Percentiles rank a stretch among this genome's conserved stretches.
These are phyloP conservation scores for Eumaeus atala DNA, from an alignment of 1,140 invertebrate species.

Conservation along the genomic window DNA sequence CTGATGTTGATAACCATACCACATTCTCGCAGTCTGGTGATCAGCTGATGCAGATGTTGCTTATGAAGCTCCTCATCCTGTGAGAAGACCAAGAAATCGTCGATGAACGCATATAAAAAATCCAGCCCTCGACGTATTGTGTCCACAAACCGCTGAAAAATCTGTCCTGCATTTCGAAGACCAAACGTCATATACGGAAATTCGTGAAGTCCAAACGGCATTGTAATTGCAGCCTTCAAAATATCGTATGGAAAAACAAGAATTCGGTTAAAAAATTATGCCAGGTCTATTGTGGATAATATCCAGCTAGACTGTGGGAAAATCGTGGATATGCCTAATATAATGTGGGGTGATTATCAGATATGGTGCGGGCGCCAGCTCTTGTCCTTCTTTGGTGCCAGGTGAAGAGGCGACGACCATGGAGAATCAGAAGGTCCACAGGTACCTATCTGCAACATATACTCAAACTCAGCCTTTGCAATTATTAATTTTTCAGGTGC, in stretches of 20 bases:
- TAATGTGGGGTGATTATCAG: conserved; percentile 60
- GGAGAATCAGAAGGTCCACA: conserved; percentile 45
- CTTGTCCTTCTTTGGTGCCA: conserved; percentile 39
- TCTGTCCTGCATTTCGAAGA: conserved; percentile 49
- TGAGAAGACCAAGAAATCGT: conserved; percentile 74
- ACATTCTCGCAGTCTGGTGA: conserved; percentile 24
- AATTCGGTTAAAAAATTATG: conserved; percentile 68
- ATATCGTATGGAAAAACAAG: conserved; percentile 40
- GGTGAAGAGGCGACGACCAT: conserved; percentile 64
- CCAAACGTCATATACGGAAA: conserved; percentile 53
- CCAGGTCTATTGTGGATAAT: conserved; percentile 69
- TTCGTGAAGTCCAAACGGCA: conserved; percentile 44
- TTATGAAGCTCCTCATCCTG: conserved; percentile 13
- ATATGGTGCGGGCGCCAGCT: conserved; percentile 43
- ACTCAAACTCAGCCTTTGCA: conserved; percentile 11
- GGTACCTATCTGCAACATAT: conserved; percentile 29
- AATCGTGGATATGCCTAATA: conserved; percentile 37
- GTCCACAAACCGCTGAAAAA: conserved; percentile 71
- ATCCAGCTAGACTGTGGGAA: conserved; percentile 18
- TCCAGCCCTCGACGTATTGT: conserved; percentile 42
- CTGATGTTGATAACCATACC: conserved; percentile 26
- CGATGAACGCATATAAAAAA: conserved; percentile 60
- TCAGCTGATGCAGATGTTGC: conserved; percentile 21
- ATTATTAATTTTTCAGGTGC: conserved; percentile 13
- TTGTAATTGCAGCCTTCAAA: conserved; percentile 39